Percentiles rank a stretch among this genome's conserved stretches.
Conservation (phyloP, 2,797 vertebrate genomes). For the Octomys mimax region DNA sequence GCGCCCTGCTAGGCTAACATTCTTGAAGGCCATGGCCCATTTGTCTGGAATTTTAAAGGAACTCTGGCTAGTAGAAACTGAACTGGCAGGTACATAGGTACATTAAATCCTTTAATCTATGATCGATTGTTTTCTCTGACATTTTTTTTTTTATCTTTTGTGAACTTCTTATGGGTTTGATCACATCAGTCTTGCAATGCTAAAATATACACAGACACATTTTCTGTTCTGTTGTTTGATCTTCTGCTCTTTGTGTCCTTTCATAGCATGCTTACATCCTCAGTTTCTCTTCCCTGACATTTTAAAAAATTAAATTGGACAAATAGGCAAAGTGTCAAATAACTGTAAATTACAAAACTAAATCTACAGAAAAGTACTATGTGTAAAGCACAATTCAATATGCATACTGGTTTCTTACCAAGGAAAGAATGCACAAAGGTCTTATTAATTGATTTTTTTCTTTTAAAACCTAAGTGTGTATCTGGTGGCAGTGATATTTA, state of each 20-base stretch:
- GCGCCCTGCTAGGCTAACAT: no score
- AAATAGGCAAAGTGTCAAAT: not conserved
- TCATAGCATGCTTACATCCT: not conserved
- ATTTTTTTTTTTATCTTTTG: not conserved
- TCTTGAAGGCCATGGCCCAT: no score
- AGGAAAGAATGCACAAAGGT: not conserved
- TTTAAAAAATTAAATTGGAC: not conserved
- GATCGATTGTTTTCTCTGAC: not conserved
- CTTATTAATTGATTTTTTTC: not conserved
- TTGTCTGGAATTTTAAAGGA: conserved; percentile 37
- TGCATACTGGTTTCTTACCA: not conserved
- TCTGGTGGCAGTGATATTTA: not conserved
- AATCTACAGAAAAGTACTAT: not conserved
- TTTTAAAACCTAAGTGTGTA: not conserved
- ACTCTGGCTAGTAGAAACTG: not conserved
- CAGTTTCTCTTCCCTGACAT: not conserved
- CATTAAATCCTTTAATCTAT: not conserved
- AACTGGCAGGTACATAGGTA: conserved; percentile 3
- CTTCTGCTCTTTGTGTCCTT: not conserved
- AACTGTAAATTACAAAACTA: not conserved
- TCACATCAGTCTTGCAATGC: not conserved
- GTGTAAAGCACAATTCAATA: not conserved
- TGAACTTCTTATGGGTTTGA: not conserved
- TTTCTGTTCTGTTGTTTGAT: not conserved
- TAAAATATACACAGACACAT: not conserved